Evolutionary conservation across 2,113 vertebrate genomes (phyloP), one percentile per base, ranked within the genome.

Genomic region (Siniperca chuatsi): DNA sequence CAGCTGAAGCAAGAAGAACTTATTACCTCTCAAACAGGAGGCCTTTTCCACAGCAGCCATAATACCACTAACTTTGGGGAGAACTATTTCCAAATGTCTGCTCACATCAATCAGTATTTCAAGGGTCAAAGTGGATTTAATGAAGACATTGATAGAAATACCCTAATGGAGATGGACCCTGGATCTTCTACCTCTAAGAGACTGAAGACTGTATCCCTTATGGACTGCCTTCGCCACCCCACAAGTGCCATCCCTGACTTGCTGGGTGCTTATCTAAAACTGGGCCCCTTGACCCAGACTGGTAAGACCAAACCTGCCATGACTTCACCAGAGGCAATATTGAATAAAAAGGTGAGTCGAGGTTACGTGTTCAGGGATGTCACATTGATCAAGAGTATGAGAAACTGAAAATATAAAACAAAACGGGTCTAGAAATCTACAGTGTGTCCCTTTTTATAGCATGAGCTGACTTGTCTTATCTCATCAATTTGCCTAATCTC

Each of bases 61-160:
- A 74, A 89, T 20, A 35, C 91, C 40, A 92, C 92, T 11, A 62
- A 81, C 82, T 95, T 95, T 37, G 93, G 93, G 1, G 94, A 94
- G 54, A 95, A 87, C 89, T 86, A 93, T 70, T 79, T 82, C 29
- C 91, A 95, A 52, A 94, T 89, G 85, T 91, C 93, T 18, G 55
- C 70, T 55, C 90, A 95, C 55, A 91, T 95, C 37, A 95, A 96
- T 90, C 61, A 72, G 62, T 95, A 94, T 85, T 96, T 96, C 66
- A 91, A 93, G 4, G 85, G 91, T 55, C 54, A 75, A 37, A 58
- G 40, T 70, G 78, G n/a, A 46, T 23, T 37, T 48, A 85, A 93
- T 20, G 86, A 88, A 10, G 85, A 90, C 9, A 23, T 6, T 16
- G 79, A 90, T 7, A 8, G 44, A 79, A 52, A 60, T 44, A 5